Base-by-base conservation (phyloP, 2,797 vertebrate genomes). In the Ispidina lecontei region DNA sequence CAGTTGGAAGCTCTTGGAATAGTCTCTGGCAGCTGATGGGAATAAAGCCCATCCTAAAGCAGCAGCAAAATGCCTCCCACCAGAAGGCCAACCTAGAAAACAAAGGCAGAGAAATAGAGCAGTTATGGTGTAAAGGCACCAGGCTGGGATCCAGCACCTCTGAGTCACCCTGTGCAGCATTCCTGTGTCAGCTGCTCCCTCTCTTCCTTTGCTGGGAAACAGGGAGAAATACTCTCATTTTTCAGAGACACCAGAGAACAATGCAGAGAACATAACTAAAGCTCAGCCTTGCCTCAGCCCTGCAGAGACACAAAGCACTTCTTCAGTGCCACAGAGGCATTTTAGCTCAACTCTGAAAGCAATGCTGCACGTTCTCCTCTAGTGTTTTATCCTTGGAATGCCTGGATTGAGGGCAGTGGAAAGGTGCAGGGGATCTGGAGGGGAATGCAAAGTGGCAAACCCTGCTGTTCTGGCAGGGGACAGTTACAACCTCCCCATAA, bases 1-100 rank as follows among this genome's bases (percentile, higher is more conserved):
- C 85, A 92, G 37, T 76, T 81, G 58, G 68, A 74, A 31, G 52
- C 83, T 93, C 88, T 91, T 76, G 77, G 84, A 93, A 93, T 86
- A 91, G 46, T 76, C 59, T 81, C 59, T 86, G 76, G 39, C 83
- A 81, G 88, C 86, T 81, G 86, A 75, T 59, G 79, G 91, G 80
- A 75, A 92, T 91, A 91, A 65, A 85, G 51, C 31, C 25, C 54
- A 14, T 54, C 79, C 87, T 72, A n/a, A 63, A 89, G 31, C 25
- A 56, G 79, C 22, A 56, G 49, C 41, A 28, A 22, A 46, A 87
- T 72, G 47, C 33, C 54, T 35, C 33, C 0, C 2, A 31, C 41
- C 20, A 1, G 16, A 55, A 47, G 29, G 9, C 19, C 33, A 76
- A 60, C 63, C 31, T 47, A 5, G 33, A 56, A 71, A 70, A 83